These are phyloP conservation scores for Hormiphora californensis DNA, from an alignment of 37 sponge, comb jelly and placozoan genomes.

Conservation along the genomic window DNA sequence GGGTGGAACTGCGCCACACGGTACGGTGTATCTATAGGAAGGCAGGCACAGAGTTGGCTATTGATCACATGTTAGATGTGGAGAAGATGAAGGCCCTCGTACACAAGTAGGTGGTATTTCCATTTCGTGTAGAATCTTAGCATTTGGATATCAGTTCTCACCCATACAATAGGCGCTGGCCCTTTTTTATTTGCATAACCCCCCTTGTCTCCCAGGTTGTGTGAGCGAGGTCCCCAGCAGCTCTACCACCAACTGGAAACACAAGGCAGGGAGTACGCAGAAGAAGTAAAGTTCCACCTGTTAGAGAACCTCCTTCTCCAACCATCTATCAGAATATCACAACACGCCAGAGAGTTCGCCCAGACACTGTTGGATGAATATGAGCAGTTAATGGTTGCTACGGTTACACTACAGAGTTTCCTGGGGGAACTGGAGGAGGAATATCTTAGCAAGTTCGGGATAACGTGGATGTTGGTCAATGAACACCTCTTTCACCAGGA, in stretches of 20 bases:
- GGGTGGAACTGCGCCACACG: constrained; percentile 36
- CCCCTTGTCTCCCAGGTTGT: constrained; percentile 28
- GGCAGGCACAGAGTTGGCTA: constrained; percentile 45
- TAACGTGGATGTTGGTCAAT: constrained; percentile 41
- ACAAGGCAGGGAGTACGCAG: constrained; percentile 28
- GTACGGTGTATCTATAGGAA: constrained; percentile 29
- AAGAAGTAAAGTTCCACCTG: constrained; percentile 48
- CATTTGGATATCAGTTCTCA: too few species aligned
- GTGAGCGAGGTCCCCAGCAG: constrained; percentile 50
- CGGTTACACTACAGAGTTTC: constrained; percentile 35
- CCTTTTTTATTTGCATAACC: not conserved
- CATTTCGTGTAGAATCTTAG: too few species aligned
- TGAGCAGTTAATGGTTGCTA: constrained; percentile 19
- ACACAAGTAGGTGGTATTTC: too few species aligned
- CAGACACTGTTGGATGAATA: constrained; percentile 44
- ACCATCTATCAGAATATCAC: constrained; percentile 36
- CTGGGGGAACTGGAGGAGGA: constrained; percentile 31
- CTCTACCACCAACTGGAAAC: constrained; percentile 49
- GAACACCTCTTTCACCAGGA: constrained; percentile 42
- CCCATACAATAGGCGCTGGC: too few species aligned
- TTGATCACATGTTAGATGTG: constrained; percentile 47
- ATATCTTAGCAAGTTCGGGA: constrained; percentile 32
- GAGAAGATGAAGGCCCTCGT: constrained; percentile 52
- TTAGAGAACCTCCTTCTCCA: constrained; percentile 39
- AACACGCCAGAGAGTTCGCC: constrained; percentile 48